A percentile compares a stretch with the other conserved stretches of the same genome.
Conservation (phyloP, 2,113 vertebrate species). For the Channa maculata region DNA sequence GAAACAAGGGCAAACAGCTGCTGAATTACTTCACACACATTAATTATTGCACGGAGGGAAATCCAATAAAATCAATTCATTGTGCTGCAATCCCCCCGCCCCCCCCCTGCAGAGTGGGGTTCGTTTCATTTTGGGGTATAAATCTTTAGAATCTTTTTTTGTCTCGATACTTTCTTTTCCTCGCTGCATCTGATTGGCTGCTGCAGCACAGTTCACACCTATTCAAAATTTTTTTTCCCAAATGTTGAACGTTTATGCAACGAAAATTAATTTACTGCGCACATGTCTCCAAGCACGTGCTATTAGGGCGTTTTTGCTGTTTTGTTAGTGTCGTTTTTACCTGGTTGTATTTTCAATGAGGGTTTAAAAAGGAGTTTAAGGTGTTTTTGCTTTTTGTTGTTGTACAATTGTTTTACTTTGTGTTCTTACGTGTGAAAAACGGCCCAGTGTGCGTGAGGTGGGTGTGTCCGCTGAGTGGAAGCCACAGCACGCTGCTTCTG, state of each 20-base stretch:
- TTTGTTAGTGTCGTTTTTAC: no score
- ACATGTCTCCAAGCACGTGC: no score
- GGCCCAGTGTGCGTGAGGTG: slow-evolving; percentile 44
- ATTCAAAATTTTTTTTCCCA: no score
- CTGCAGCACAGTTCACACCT: slow-evolving; percentile 5
- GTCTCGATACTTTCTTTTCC: neutral
- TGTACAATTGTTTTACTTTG: neutral
- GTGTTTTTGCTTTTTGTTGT: neutral
- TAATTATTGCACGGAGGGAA: neutral
- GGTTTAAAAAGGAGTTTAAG: neutral
- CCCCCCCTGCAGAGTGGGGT: no score
- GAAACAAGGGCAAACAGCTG: neutral
- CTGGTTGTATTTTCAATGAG: neutral
- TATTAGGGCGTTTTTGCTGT: no score
- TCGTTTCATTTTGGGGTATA: no score
- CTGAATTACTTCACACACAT: neutral
- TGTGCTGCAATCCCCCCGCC: neutral
- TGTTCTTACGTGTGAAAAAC: slow-evolving; percentile 35
- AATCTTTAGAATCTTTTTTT: neutral
- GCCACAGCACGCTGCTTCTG: slow-evolving; percentile 50
- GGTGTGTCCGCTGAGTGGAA: slow-evolving; percentile 62
- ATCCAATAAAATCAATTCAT: slow-evolving; percentile 1
- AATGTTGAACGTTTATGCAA: no score
- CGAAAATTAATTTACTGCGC: no score
- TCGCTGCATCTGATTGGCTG: slow-evolving; percentile 30